Percentiles rank a stretch among this genome's conserved stretches.
Conservation (phyloP, 2,113 vertebrate genomes). For the Ranitomeya variabilis region DNA sequence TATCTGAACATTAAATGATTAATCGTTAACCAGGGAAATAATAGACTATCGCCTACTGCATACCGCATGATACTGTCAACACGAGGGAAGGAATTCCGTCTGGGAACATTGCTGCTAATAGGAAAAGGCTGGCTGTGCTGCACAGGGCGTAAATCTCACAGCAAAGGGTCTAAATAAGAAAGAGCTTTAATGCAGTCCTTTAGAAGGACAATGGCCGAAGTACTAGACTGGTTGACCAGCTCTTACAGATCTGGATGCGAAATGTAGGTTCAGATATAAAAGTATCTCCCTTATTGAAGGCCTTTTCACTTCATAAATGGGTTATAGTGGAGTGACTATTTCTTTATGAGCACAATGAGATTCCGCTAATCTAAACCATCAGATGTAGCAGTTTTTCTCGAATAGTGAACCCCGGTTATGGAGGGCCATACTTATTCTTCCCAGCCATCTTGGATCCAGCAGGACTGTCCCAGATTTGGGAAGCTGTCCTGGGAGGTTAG, state of each 20-base stretch:
- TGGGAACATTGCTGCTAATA: constrained; percentile 14
- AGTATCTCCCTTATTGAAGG: neutral
- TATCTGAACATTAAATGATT: constrained; percentile 17
- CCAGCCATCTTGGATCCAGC: too few species aligned
- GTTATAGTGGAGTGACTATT: too few species aligned
- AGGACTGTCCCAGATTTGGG: too few species aligned
- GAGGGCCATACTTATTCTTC: too few species aligned
- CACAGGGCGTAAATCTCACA: neutral
- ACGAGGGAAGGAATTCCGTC: neutral
- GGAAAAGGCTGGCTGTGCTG: neutral
- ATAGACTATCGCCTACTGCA: neutral
- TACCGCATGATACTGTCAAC: neutral
- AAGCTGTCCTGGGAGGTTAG: too few species aligned
- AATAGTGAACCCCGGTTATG: too few species aligned
- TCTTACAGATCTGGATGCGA: too few species aligned
- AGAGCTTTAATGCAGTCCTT: neutral
- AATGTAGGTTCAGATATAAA: too few species aligned
- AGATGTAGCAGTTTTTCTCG: too few species aligned
- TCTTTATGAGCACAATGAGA: too few species aligned
- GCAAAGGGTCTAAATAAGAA: neutral
- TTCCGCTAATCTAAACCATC: too few species aligned
- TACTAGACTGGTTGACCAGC: neutral
- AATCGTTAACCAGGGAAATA: constrained; percentile 5
- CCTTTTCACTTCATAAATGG: neutral
- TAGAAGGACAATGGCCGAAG: neutral